A percentile compares a stretch with the other conserved stretches of the same genome.
These are phyloP conservation scores for Nettapus auritus DNA, from an alignment of 2,113 vertebrate genomes.

Conservation along the genomic window DNA sequence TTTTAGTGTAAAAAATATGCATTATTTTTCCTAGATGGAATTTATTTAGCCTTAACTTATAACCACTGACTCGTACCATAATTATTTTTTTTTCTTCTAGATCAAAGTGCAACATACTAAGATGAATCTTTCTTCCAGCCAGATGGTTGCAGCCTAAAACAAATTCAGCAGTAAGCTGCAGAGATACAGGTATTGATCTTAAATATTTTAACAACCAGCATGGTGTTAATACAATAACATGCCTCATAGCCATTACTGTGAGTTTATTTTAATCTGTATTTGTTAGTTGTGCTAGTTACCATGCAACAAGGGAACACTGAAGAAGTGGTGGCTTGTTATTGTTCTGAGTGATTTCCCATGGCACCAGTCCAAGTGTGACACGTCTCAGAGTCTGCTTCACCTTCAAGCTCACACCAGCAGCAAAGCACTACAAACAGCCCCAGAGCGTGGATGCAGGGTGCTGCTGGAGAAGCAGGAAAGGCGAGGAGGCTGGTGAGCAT, in stretches of 20 bases:
- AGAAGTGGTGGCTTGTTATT: background rate
- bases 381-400: background rate
- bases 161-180: background rate
- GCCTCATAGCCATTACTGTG: background rate
- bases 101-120: background rate
- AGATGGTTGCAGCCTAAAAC: background rate
- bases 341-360: background rate
- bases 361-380: background rate
- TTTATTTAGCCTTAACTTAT: background rate
- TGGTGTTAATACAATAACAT: background rate
- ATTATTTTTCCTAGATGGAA: background rate
- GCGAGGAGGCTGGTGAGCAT: background rate
- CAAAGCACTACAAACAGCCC: background rate
- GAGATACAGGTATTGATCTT: background rate
- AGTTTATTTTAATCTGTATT: background rate
- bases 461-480: fast-evolving
- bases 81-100: background rate
- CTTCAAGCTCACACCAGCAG: background rate
- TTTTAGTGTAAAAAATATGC: background rate
- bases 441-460: fast-evolving
- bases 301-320: background rate
- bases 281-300: background rate
- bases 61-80: background rate
- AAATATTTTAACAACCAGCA: background rate
- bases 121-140: background rate